Evolutionary conservation across 2,888 invertebrate genomes (phyloP).

Genomic region (Epistrophe grossulariae): DNA sequence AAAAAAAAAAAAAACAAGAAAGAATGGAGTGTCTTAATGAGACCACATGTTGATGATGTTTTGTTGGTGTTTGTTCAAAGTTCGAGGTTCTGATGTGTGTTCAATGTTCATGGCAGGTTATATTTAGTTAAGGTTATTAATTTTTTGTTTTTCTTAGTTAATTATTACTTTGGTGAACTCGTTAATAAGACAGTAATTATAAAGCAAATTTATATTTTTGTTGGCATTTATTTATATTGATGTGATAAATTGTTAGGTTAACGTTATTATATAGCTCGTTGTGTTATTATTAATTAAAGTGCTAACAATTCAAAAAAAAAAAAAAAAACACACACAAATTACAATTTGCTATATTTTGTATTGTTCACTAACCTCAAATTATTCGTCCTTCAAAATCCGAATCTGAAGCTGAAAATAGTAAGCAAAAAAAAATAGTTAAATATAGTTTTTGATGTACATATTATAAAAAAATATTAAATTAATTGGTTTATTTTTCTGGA

Average conservation of each 20-base stretch:
- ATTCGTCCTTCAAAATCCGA: slow-evolving; percentile 8
- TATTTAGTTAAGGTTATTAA: not conserved
- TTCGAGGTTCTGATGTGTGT: not conserved
- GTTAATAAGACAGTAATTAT: slow-evolving; percentile 9
- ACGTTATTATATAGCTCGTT: not conserved
- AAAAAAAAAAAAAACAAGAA: slow-evolving; percentile 18
- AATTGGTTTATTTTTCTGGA: too few relatives aligned
- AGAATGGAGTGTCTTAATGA: slow-evolving; percentile 43
- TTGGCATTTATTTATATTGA: slow-evolving; percentile 7
- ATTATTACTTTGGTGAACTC: slow-evolving; percentile 9
- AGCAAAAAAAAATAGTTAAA: not conserved
- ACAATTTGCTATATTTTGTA: not conserved
- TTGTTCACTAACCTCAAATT: slow-evolving; percentile 41
- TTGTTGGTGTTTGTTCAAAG: not conserved
- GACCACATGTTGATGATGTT: slow-evolving; percentile 37
- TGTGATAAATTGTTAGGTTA: not conserved
- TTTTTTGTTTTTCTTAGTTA: not conserved
- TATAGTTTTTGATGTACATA: too few relatives aligned
- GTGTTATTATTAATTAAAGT: not conserved
- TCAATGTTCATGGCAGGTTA: slow-evolving; percentile 30
- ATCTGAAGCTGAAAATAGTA: slow-evolving; percentile 37
- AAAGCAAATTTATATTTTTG: not conserved
- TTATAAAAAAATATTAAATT: too few relatives aligned
- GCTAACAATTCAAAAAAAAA: not conserved
- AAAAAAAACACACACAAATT: not conserved